Base-by-base conservation (phyloP, 2,113 vertebrate genomes). In the Brevimyrus niger region DNA sequence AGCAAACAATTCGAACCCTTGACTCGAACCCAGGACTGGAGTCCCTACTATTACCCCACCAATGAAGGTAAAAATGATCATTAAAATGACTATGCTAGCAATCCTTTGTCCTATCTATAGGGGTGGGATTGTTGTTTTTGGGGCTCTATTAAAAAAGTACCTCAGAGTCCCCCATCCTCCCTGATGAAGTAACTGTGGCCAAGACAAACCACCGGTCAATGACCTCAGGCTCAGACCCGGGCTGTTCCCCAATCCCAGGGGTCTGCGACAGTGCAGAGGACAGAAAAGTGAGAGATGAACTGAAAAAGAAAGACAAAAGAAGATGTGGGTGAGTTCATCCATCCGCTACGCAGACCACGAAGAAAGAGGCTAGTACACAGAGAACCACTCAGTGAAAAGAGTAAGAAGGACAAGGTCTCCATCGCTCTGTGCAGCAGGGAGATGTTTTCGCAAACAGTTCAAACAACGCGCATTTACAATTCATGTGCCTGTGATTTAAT, bases 401-500 rank as follows among this genome's bases (percentile, higher is more conserved):
- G 23, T 23, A 9, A 82, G 19, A 44, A 47, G 35, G 15, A 80
- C 73, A 17, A 35, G 13, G 73, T 80, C 31, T 80, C 31, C 17
- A 42, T 88, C 27, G 80, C 88, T 80, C 17, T 58, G 35, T 53
- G 35, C 88, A 3, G 19, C 73, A 89, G 35, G 51, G 88, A 38
- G 31, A 84, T 27, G 3, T 11, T 83, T 83, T 80, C 6, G 3
- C 9, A n/a, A 55, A n/a, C 19, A 55, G 38, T 42, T 4, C 8
- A 46, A 58, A 46, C 8, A 58, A 15, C 51, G 27, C 50, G 46
- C 38, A 84, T 84, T 82, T 84, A 35, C 23, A 84, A 88, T 80
- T 80, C 69, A 80, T 82, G 17, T 6, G 27, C 35, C 73, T 89
- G 73, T 83, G 58, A 89, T 84, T 83, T 53, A 84, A 89, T 84